Base-by-base conservation (phyloP, 1,140 invertebrate species). In the Luehdorfia chinensis region DNA sequence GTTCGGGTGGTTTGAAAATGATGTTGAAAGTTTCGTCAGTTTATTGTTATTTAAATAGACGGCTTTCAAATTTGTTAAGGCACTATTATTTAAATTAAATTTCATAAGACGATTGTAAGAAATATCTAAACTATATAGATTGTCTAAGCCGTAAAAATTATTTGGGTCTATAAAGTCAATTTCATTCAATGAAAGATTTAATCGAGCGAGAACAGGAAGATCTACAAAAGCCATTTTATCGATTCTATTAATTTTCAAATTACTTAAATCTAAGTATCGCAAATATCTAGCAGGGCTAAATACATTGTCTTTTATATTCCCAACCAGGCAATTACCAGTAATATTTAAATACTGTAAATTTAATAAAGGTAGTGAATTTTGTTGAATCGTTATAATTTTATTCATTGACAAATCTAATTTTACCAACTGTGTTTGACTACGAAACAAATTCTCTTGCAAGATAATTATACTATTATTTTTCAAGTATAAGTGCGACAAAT, bases 271-370 rank as follows among this genome's bases (percentile, higher is more conserved):
- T 44, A 84, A 58, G 50, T 56, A 72, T 49, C 71, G 53, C 30
- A 84, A 41, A 37, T 41, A 72, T 45, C 54, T 65, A 9, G 67
- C 71, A 3, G 75, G 71, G 55, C 73, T 77, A 21, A 78, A 66
- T 4, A 62, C 50, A 30, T 75, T 47, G 43, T 47, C 48, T 37
- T 61, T 57, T 21, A 84, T 50, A 5, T 33, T 16, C 9, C 73
- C 76, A 7, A 25, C 31, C 41, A 80, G 13, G 21, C 31, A 13
- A 59, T 80, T 84, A n/a, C 64, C 64, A 4, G 43, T 49, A 5
- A 84, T 12, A 53, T 74, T 60, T 23, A 84, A 58, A 59, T 71
- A 77, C 62, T 79, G 76, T 4, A 84, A 51, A 36, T 66, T 77
- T 1, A 33, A 11, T 31, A 80, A 50, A 2, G 79, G 69, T 19